Evolutionary conservation across 35 echinoderm and acorn worm genomes (phyloP).

Genomic region (Ophioderma brevispina): DNA sequence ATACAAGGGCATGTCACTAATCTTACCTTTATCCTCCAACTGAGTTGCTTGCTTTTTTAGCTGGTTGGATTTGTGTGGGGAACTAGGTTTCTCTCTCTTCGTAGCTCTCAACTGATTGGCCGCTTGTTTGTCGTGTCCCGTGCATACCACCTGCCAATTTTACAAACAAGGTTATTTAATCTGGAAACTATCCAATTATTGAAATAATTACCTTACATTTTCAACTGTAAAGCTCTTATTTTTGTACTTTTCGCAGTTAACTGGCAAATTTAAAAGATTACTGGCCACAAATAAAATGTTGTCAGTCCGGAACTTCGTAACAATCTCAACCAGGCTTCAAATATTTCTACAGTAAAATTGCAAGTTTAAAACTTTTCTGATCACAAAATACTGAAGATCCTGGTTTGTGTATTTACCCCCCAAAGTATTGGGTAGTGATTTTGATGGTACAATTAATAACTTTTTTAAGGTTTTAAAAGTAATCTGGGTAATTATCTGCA

Average conservation of each 20-base stretch:
- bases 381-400: too few species aligned
- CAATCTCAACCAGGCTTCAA: too few species aligned
- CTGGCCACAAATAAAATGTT: not conserved
- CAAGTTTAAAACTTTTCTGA: too few species aligned
- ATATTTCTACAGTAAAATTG: too few species aligned
- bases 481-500: too few species aligned
- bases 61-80: not conserved
- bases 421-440: too few species aligned
- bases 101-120: conserved; percentile 74
- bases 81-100: conserved; percentile 49
- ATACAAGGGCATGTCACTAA: too few species aligned
- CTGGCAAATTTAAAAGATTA: not conserved
- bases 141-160: not conserved
- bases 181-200: not conserved
- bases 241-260: not conserved
- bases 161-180: not conserved
- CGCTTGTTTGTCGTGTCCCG: conserved; percentile 66
- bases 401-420: too few species aligned
- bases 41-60: conserved; percentile 27
- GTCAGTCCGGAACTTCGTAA: too few species aligned
- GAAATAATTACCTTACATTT: not conserved
- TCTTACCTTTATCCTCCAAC: conserved; percentile 33
- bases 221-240: not conserved
- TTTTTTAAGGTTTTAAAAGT: too few species aligned
- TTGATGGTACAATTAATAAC: too few species aligned